Base-by-base conservation (phyloP, 2,888 invertebrate species). In the Parapristionchus giblindavisi region DNA sequence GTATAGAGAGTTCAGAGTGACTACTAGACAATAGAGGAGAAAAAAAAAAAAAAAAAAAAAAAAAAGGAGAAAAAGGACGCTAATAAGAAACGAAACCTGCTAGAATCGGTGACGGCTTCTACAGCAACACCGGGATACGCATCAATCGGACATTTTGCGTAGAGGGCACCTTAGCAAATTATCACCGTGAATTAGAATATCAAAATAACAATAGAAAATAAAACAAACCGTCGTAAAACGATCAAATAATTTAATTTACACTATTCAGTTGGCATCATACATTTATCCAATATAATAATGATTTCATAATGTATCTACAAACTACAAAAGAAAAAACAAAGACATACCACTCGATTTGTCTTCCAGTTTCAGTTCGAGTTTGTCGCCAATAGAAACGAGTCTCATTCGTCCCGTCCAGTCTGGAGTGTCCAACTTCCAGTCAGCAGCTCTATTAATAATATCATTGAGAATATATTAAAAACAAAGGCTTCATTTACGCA, bases 391-490 rank as follows among this genome's bases (percentile, higher is more conserved):
- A 2, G 94, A 91, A 56, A 97, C 94, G 72, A 99, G 90, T 80
- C 96, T 91, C 92, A 99, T 92, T 80, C 99, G 92, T 29, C 99
- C 98, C 34, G 95, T 95, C 98, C 98, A 99, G 88, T 96, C 94
- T n/a, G 99, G 99, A 85, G 93, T 93, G 87, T 95, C 94, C 76
- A 99, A 91, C 90, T 95, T 97, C 99, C 99, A 99, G 90, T 99
- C 99, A 66, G 96, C 95, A 84, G 99, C 99, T 91, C 99, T 98
- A 89, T n/a, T n/a, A n/a, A n/a, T n/a, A n/a, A n/a, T n/a, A n/a
- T n/a, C n/a, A n/a, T n/a, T n/a, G n/a, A n/a, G n/a, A n/a, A n/a
- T n/a, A n/a, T n/a, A n/a, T n/a, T n/a, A n/a, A n/a, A n/a, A n/a
- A n/a, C n/a, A n/a, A n/a, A n/a, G n/a, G n/a, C n/a, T n/a, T n/a